A percentile compares a stretch with the other conserved stretches of the same genome.
phyloP scores from a whole-genome alignment of 2,113 vertebrate species.

The Sinocyclocheilus grahami region DNA sequence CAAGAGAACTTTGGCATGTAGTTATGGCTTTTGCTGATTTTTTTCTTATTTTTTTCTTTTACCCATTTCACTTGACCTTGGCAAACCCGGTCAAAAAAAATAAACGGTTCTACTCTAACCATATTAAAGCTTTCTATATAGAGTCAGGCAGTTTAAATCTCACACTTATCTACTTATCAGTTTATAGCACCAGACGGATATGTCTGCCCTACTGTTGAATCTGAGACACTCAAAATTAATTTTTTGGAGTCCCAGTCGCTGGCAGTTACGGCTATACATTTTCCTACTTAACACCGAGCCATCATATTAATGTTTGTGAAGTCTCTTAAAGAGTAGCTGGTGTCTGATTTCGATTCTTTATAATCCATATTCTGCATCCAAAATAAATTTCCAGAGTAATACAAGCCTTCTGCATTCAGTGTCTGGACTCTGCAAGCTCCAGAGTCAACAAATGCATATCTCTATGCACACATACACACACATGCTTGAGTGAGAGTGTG shows the following conservation, averaged over 20 bases:
- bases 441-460: slow-evolving; percentile 50
- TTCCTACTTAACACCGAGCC: slow-evolving; percentile 22
- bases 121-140: slow-evolving; percentile 9
- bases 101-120: background rate
- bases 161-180: slow-evolving; percentile 27
- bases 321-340: slow-evolving; percentile 38
- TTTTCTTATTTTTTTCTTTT: background rate
- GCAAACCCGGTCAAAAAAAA: background rate
- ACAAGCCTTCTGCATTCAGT: slow-evolving; percentile 48
- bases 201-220: slow-evolving; percentile 13
- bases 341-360: slow-evolving; percentile 43
- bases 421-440: slow-evolving; percentile 35
- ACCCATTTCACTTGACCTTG: background rate
- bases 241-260: slow-evolving; percentile 7
- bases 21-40: background rate
- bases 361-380: slow-evolving; percentile 55
- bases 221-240: slow-evolving; percentile 10
- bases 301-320: slow-evolving; percentile 17
- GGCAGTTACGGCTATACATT: slow-evolving; percentile 27
- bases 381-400: slow-evolving; percentile 57
- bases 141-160: slow-evolving; percentile 10
- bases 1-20: background rate
- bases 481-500: background rate
- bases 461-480: slow-evolving; percentile 9
- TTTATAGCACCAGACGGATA: background rate